These are phyloP conservation scores for Cylloceria caligata DNA, from an alignment of 2,888 invertebrate genomes.

Conservation along the genomic window DNA sequence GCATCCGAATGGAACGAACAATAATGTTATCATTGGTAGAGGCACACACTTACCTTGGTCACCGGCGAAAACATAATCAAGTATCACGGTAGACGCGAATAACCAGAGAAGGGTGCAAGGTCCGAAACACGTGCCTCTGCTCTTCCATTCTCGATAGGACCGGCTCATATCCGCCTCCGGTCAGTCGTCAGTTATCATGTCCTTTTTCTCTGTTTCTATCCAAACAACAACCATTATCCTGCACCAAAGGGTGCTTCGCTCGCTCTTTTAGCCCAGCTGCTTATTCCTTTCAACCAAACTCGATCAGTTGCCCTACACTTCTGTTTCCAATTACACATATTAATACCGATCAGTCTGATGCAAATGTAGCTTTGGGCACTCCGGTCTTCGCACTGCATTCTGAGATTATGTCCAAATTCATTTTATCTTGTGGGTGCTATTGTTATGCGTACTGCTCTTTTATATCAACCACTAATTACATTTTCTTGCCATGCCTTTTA, in stretches of 20 bases:
- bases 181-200: not conserved
- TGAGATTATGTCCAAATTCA: not conserved
- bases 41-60: conserved; percentile 75
- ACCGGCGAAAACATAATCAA: conserved; percentile 75
- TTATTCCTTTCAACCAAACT: not conserved
- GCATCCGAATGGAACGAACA: too few relatives aligned
- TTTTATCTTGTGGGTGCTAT: not conserved
- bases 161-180: conserved; percentile 19
- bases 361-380: not conserved
- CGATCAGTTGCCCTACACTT: not conserved
- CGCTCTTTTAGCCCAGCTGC: not conserved
- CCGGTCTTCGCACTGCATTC: not conserved
- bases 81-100: conserved; percentile 33
- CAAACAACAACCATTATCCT: not conserved
- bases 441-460: too few relatives aligned
- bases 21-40: too few relatives aligned
- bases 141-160: conserved; percentile 5
- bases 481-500: not conserved
- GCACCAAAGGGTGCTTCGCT: not conserved
- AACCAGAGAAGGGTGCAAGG: conserved; percentile 25
- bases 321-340: not conserved
- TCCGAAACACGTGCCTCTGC: conserved; percentile 25
- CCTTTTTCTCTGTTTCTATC: not conserved
- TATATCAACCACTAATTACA: not conserved
- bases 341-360: not conserved